A percentile compares a stretch with the other conserved stretches of the same genome.
Evolutionary conservation across 2,113 vertebrate species (phyloP).

Genomic region (Psophia crepitans): DNA sequence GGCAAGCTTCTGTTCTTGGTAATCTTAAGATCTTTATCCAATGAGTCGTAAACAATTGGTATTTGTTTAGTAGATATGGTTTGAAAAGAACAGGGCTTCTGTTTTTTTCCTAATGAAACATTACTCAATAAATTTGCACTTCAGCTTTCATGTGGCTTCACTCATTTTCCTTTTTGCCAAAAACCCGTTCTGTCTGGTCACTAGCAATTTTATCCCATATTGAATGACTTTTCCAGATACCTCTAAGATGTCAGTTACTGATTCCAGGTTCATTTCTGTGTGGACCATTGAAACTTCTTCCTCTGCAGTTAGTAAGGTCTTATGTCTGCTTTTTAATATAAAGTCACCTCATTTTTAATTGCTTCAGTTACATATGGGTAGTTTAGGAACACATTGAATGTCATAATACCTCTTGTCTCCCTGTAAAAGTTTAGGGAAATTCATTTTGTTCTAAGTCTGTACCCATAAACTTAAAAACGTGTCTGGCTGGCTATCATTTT

Average conservation of each 20-base stretch:
- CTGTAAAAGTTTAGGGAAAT: neutral
- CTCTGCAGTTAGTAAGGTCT: neutral
- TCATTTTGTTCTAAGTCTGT: neutral
- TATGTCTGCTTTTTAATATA: neutral
- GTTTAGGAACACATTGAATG: neutral
- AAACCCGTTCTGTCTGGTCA: neutral
- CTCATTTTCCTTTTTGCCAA: neutral
- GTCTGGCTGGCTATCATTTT: neutral
- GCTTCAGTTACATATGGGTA: rapidly evolving
- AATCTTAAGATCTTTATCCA: neutral
- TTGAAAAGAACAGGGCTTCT: neutral
- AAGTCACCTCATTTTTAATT: neutral
- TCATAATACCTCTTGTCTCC: neutral
- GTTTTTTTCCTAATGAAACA: neutral
- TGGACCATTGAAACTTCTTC: neutral
- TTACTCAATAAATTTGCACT: neutral
- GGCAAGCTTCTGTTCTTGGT: neutral
- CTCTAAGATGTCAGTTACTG: neutral
- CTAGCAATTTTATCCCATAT: neutral
- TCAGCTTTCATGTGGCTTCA: neutral
- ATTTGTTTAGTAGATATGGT: neutral
- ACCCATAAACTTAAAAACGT: neutral
- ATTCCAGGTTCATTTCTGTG: neutral
- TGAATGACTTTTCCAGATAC: neutral
- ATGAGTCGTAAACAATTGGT: neutral